Conservation (phyloP, 2,797 vertebrate genomes). For the Picus viridis region DNA sequence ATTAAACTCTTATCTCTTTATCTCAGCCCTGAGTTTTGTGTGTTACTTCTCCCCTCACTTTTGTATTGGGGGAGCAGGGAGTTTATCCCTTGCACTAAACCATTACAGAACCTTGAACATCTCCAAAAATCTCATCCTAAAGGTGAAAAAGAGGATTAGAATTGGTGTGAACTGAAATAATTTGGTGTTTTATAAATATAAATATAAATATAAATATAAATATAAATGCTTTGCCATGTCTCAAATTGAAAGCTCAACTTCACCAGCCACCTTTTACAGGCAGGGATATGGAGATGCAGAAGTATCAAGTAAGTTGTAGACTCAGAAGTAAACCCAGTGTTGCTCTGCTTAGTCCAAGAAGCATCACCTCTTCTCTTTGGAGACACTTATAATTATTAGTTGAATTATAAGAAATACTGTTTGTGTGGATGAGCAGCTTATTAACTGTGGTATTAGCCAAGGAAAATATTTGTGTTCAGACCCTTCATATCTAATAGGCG, state of each 20-base stretch:
- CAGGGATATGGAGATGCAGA: neutral
- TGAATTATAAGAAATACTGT: neutral
- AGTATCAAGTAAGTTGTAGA: neutral
- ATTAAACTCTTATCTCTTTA: too few relatives aligned
- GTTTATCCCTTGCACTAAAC: too few relatives aligned
- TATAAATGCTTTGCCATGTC: neutral
- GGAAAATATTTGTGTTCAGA: neutral
- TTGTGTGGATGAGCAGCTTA: neutral
- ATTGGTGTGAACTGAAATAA: neutral
- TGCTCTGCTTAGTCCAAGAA: neutral
- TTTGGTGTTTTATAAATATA: slow-evolving; percentile 20
- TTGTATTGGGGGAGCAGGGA: too few relatives aligned
- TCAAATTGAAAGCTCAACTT: neutral
- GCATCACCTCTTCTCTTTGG: neutral
- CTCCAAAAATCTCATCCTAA: neutral
- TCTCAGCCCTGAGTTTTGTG: too few relatives aligned
- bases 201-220: too few relatives aligned
- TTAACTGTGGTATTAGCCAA: neutral
- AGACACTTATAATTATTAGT: neutral
- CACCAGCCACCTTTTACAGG: neutral
- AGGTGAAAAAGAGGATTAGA: neutral
- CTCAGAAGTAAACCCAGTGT: neutral
- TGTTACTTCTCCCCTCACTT: too few relatives aligned
- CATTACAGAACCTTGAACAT: neutral
- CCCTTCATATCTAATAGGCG: neutral